These are phyloP conservation scores for Hemicentrotus pulcherrimus DNA, from an alignment of 35 echinoderm and acorn worm species.

Conservation along the genomic window DNA sequence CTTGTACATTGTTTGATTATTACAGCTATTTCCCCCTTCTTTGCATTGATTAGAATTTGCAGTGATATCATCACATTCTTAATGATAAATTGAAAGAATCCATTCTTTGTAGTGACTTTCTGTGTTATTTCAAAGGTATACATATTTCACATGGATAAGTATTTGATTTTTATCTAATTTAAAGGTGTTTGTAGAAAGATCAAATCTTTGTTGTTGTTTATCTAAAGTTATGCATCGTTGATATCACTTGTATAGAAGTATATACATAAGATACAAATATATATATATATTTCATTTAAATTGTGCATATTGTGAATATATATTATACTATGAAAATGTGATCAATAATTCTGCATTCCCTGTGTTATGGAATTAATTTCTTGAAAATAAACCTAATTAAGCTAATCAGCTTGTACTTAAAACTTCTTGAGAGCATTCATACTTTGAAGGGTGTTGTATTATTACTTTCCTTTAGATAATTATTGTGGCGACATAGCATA, in stretches of 20 bases:
- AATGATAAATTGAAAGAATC: background rate
- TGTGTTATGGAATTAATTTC: conserved; percentile 14
- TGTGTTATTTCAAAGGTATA: background rate
- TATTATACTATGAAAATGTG: background rate
- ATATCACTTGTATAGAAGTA: background rate
- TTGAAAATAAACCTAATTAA: background rate
- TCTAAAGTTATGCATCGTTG: background rate
- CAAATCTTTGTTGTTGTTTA: background rate
- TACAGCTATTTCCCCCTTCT: background rate
- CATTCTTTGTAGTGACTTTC: background rate
- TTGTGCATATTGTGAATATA: conserved; percentile 13
- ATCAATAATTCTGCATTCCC: conserved; percentile 13
- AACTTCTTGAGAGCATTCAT: background rate
- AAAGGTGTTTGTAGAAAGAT: background rate
- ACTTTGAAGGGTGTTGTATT: background rate
- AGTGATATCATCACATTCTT: background rate
- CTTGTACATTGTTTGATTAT: background rate
- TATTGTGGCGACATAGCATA: background rate
- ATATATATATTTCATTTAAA: conserved; percentile 20
- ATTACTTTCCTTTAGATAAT: background rate
- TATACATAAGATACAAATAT: background rate
- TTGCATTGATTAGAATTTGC: background rate
- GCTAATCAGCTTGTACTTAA: conserved; percentile 6
- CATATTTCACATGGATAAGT: background rate
- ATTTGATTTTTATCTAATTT: background rate